phyloP scores from a whole-genome alignment of 2,797 vertebrate genomes.

The Fringilla coelebs region DNA sequence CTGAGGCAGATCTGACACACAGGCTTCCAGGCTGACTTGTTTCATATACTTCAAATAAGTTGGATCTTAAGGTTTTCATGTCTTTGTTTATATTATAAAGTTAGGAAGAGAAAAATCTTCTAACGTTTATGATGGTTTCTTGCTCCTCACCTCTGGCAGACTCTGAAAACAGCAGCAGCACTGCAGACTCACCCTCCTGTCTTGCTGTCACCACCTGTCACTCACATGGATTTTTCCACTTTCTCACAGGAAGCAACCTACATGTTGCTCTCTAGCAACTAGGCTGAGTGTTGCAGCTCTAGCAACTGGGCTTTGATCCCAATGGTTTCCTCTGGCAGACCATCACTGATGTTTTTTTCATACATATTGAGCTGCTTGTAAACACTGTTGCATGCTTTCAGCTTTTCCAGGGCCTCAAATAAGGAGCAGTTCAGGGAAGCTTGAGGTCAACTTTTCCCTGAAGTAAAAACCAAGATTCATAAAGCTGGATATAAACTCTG shows the following conservation, averaged over 20 bases:
- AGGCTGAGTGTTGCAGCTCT: background rate
- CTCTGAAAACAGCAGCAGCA: background rate
- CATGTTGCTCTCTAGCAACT: background rate
- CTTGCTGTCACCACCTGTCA: background rate
- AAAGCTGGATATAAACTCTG: background rate
- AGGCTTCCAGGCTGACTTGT: background rate
- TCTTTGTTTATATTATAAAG: background rate
- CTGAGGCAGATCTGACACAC: background rate
- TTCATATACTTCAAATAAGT: background rate
- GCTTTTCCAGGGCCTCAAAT: background rate
- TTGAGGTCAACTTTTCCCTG: background rate
- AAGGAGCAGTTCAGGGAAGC: background rate
- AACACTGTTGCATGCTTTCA: background rate
- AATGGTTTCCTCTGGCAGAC: background rate
- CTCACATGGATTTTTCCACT: background rate
- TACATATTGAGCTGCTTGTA: background rate
- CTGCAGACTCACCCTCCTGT: background rate
- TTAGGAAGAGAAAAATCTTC: background rate
- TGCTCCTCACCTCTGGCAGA: background rate
- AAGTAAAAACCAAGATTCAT: background rate
- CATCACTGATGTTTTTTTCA: background rate
- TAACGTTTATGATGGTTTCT: background rate
- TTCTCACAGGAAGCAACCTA: background rate
- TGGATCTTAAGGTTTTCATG: background rate
- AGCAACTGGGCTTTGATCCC: background rate